Percentiles rank a stretch among this genome's conserved stretches.
Conservation (phyloP, 2,888 invertebrate species). For the Sinotaia quadrata region DNA sequence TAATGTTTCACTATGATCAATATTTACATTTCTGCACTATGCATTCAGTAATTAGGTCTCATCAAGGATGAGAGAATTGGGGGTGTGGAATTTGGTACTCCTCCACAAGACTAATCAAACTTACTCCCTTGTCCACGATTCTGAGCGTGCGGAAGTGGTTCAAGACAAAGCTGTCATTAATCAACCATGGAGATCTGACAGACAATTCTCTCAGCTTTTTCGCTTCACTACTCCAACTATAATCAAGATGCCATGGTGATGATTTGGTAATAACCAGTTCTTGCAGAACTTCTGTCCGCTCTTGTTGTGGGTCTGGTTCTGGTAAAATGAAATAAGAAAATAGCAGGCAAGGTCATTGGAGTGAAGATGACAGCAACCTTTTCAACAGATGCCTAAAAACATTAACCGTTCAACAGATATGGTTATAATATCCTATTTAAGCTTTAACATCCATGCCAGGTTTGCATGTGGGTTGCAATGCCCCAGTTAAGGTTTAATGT, state of each 20-base stretch:
- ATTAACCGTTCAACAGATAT: not conserved
- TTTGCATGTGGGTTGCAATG: no score
- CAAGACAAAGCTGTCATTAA: slow-evolving; percentile 66
- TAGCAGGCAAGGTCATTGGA: no score
- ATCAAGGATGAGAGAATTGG: no score
- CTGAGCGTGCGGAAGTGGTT: slow-evolving; percentile 67
- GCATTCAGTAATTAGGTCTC: no score
- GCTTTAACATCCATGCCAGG: no score
- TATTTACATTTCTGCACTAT: no score
- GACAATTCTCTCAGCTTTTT: slow-evolving; percentile 65
- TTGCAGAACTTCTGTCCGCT: slow-evolving; percentile 65
- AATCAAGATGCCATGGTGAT: slow-evolving; percentile 70
- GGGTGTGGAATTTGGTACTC: no score
- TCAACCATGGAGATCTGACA: slow-evolving; percentile 69
- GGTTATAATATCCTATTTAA: no score
- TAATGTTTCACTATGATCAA: no score
- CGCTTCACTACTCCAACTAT: slow-evolving; percentile 70
- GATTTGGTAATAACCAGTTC: slow-evolving; percentile 61
- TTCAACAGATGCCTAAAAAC: not conserved
- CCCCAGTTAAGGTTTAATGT: no score
- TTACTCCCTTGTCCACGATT: slow-evolving; percentile 67
- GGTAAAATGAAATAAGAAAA: slow-evolving; percentile 6
- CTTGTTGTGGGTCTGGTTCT: slow-evolving; percentile 66
- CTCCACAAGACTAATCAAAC: slow-evolving; percentile 24
- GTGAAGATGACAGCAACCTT: no score